These are phyloP conservation scores for Coptodon rendalli DNA, from an alignment of 2,113 vertebrate genomes.

Conservation along the genomic window DNA sequence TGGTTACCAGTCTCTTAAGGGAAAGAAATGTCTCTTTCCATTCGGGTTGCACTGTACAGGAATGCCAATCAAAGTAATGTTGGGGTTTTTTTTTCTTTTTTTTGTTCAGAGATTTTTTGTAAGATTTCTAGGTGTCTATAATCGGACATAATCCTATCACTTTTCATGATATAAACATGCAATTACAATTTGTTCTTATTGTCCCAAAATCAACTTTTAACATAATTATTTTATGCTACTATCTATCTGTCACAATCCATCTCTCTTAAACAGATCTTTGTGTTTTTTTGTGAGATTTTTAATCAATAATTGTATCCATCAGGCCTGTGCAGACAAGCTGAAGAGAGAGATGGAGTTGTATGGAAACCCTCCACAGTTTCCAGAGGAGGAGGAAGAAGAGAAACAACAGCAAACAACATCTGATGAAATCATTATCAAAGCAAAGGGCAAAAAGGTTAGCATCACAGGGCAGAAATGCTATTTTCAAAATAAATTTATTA, in stretches of 20 bases:
- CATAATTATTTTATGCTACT: neutral
- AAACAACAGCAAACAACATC: slow-evolving; percentile 76
- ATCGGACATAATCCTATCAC: neutral
- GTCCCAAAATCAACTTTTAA: neutral
- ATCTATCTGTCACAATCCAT: neutral
- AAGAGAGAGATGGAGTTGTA: slow-evolving; percentile 95
- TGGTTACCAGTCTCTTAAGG: slow-evolving; percentile 91
- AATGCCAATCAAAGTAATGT: slow-evolving; percentile 91
- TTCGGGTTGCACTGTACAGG: slow-evolving; percentile 97
- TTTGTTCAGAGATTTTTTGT: neutral
- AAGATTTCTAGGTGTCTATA: neutral
- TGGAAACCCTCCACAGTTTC: slow-evolving; percentile 90
- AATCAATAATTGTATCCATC: neutral
- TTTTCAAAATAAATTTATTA: neutral
- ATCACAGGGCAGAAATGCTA: neutral
- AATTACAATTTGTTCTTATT: neutral
- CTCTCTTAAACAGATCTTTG: neutral
- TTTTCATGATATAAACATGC: neutral
- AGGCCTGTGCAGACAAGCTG: slow-evolving; percentile 98
- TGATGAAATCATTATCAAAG: slow-evolving; percentile 85
- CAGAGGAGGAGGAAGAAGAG: slow-evolving; percentile 87
- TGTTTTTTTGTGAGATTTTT: neutral
- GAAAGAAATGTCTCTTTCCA: slow-evolving; percentile 88
- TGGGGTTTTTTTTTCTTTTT: neutral
- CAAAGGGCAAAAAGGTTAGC: slow-evolving; percentile 92